Evolutionary conservation across 2,797 vertebrate species (phyloP), one percentile per base, ranked within the genome.

Genomic region (Gobionotothen gibberifrons): DNA sequence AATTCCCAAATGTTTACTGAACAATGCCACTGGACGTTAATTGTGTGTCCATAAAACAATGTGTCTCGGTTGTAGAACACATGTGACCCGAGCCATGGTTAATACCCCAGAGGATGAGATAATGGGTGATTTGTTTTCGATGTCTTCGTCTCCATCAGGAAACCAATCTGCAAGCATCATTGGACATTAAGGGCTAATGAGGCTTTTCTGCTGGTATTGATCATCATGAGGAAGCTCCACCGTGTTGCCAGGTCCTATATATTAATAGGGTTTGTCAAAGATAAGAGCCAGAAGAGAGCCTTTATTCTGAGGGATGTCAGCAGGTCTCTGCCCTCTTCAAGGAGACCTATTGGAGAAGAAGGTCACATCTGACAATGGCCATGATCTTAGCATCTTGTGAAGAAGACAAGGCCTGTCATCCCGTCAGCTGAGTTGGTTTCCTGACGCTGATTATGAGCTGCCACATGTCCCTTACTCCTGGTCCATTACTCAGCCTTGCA

Each of bases 401-500:
- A 49, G 42, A 70, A 43, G 58, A 74, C 53, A 2, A 61, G 68
- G 51, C 72, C 43, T 74, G 72, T 74, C 74, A 78, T 64, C 43
- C 63, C 74, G 63, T 62, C 68, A 69, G 56, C 82, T 63, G 60
- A 80, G 75, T 17, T 49, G 55, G 57, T 62, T 82, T 82, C 75
- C 73, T 78, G 81, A 63, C 7, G 7, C 48, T 79, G 70, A 90
- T 90, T 83, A 83, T 79, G 63, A 78, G 65, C 77, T 67, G 81
- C 82, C 78, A 73, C 74, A 57, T 77, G 77, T 81, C 72, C 63
- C 52, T 66, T 55, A 69, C 71, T 77, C 58, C 52, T 40, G 62
- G 46, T 60, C 82, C 84, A 84, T 92, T 90, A 86, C 77, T 88
- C 79, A 84, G 78, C 82, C 81, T 84, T 81, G 64, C 83, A 73